Base-by-base conservation (phyloP, 2,797 vertebrate genomes). In the Naso thynnoides region DNA sequence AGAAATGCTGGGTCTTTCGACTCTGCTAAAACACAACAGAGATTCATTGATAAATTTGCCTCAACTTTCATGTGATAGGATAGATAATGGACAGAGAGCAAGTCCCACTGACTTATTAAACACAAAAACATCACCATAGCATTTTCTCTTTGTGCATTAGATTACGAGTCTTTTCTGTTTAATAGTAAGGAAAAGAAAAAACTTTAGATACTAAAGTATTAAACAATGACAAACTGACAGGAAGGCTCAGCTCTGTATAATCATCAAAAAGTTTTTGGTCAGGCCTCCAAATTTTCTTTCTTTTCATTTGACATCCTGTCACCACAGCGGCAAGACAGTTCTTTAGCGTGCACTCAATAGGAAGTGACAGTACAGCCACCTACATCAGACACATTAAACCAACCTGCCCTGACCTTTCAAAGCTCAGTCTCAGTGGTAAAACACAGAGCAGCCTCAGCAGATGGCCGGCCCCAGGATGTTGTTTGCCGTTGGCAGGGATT, bases 391-490 rank as follows among this genome's bases (percentile, higher is more conserved):
- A 45, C 39, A 48, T 36, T n/a, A 56, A 42, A 64, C 41, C 62
- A 68, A 71, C 62, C 69, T 62, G 73, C 33, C 61, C 82, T 38
- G 68, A 81, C 82, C 75, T 49, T 31, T 62, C 16, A 79, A 53
- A 77, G 60, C 67, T 76, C 59, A 27, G 73, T 56, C 58, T 50
- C 70, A 16, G 70, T 61, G 26, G 56, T 60, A 54, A 63, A 64
- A 70, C 49, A 53, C 72, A 21, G 44, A 54, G 71, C 52, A 3
- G 68, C 57, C 74, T 48, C 53, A 55, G 66, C 88, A 90, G 91
- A 90, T 83, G 91, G 86, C 72, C 9, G 2, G 68, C 79, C 62
- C 54, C 76, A 31, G 84, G 84, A 80, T 52, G 73, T 24, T 86
- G 76, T 78, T 65, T 78, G 57, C 67, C 24, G 14, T 74, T 85